phyloP scores from a whole-genome alignment of 2,888 invertebrate genomes.

The Tenthredo scrophulariae region DNA sequence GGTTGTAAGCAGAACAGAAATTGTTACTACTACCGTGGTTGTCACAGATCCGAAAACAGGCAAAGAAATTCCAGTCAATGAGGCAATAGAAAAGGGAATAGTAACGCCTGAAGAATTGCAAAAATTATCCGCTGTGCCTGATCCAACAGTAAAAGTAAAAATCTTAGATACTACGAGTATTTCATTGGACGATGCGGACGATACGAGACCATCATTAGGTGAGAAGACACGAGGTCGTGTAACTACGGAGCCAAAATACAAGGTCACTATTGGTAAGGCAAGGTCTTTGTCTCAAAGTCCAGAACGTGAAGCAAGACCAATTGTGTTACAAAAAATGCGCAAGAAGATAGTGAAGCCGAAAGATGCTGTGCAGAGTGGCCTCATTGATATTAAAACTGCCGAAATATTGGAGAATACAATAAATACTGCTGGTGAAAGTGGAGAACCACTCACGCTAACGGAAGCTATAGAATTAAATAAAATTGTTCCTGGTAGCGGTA shows the following conservation, averaged over 20 bases:
- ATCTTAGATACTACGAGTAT: constrained; percentile 53
- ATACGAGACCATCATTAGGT: constrained; percentile 79
- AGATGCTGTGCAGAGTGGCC: constrained; percentile 88
- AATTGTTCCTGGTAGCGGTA: constrained; percentile 87
- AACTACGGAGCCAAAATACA: constrained; percentile 84
- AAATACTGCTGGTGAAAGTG: constrained; percentile 82
- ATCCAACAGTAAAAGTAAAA: constrained; percentile 55
- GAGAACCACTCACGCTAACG: constrained; percentile 84
- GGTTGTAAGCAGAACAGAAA: constrained; percentile 59
- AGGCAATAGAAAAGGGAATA: constrained; percentile 81
- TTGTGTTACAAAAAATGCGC: constrained; percentile 88
- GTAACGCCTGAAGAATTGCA: constrained; percentile 79
- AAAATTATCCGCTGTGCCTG: constrained; percentile 62
- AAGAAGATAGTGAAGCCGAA: constrained; percentile 87
- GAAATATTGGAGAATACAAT: constrained; percentile 86
- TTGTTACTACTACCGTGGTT: constrained; percentile 60
- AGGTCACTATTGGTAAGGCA: constrained; percentile 83
- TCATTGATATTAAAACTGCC: constrained; percentile 89
- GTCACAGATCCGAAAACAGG: constrained; percentile 77
- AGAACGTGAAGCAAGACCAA: constrained; percentile 84
- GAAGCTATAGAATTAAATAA: constrained; percentile 87
- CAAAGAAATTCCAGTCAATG: constrained; percentile 81
- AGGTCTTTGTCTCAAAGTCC: constrained; percentile 80
- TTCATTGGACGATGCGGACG: constrained; percentile 71
- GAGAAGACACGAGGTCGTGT: constrained; percentile 81